phyloP scores from a whole-genome alignment of 2,113 vertebrate genomes.

The Puffinus mauretanicus region DNA sequence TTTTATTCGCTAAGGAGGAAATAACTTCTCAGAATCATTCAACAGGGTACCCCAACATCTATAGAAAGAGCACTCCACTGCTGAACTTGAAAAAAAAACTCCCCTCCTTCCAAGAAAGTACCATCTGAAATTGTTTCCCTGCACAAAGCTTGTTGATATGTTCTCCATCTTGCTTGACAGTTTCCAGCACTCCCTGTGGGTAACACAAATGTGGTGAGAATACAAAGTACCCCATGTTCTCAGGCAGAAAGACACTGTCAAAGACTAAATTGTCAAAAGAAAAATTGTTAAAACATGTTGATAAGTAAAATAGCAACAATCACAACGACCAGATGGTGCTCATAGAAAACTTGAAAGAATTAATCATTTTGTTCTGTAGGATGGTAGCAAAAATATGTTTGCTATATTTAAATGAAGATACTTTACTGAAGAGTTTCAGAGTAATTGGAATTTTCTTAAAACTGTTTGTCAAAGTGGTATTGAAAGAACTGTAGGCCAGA shows the following conservation, averaged over 20 bases:
- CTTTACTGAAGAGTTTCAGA: background rate
- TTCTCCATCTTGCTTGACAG: background rate
- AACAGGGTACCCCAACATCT: background rate
- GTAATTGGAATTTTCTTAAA: background rate
- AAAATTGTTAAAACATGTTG: background rate
- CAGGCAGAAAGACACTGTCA: background rate
- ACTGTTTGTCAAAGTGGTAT: background rate
- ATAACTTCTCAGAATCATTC: background rate
- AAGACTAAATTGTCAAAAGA: background rate
- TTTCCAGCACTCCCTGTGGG: background rate
- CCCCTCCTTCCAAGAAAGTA: background rate
- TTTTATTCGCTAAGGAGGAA: background rate
- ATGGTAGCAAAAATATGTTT: constrained; percentile 16
- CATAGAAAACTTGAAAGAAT: background rate
- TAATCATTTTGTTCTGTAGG: constrained; percentile 5
- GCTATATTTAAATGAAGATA: constrained; percentile 12
- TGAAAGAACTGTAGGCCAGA: background rate
- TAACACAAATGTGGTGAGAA: background rate
- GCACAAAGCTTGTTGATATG: background rate
- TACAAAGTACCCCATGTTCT: background rate
- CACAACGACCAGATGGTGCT: background rate
- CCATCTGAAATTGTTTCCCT: background rate
- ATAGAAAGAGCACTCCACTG: background rate
- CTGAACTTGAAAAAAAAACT: background rate
- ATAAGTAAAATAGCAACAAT: constrained; percentile 22